phyloP scores from a whole-genome alignment of 2,797 vertebrate species.

The Paratrypauchen microcephalus region DNA sequence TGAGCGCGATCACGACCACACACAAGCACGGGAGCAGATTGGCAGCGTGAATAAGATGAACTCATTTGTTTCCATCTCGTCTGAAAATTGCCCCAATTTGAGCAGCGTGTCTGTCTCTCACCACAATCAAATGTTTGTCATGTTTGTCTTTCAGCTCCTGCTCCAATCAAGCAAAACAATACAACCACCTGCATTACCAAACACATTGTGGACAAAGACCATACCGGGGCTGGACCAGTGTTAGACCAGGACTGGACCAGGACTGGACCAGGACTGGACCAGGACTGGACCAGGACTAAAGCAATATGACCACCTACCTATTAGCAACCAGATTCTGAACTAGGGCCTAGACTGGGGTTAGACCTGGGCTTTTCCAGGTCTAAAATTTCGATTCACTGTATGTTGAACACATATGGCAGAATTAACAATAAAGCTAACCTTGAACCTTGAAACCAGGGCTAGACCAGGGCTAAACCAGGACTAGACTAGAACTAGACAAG shows the following conservation, averaged over 20 bases:
- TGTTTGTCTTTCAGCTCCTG: constrained; percentile 14
- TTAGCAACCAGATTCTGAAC: no score
- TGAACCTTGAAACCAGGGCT: no score
- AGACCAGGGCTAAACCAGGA: neutral
- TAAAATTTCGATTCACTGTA: no score
- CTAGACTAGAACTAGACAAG: neutral
- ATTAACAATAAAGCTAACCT: no score
- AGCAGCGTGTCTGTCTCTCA: constrained; percentile 21
- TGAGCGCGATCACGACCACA: constrained; percentile 18
- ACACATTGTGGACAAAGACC: neutral
- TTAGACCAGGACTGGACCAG: neutral
- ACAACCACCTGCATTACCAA: neutral
- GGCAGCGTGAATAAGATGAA: constrained; percentile 16
- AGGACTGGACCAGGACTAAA: no score
- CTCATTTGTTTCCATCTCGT: constrained; percentile 45
- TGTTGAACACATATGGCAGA: no score
- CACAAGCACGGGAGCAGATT: constrained; percentile 6
- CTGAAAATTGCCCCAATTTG: constrained; percentile 42
- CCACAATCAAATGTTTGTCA: constrained; percentile 13
- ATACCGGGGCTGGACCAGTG: neutral
- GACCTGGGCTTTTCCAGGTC: no score
- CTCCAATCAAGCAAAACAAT: constrained; percentile 7
- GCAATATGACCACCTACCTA: no score
- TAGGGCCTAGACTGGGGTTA: no score
- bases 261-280: no score